phyloP scores from a whole-genome alignment of 2,888 invertebrate species.

The Ichneumoninae sp. region DNA sequence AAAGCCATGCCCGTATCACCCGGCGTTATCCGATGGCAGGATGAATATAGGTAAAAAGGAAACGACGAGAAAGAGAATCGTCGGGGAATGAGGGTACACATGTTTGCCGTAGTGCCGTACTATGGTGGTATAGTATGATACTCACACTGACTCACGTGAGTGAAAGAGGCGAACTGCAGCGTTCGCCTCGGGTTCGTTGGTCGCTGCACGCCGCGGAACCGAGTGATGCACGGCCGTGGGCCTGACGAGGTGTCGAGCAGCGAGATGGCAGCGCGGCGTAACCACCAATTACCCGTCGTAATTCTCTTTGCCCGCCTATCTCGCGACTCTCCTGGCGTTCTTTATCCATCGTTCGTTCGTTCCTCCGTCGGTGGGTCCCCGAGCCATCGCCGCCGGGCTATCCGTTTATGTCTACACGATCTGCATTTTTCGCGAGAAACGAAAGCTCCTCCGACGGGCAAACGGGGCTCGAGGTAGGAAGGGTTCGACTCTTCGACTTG shows the following conservation, averaged over 20 bases:
- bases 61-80: conserved; percentile 35
- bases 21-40: not conserved
- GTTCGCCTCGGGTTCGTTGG: conserved; percentile 33
- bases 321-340: conserved; percentile 31
- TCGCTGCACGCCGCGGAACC: conserved; percentile 52
- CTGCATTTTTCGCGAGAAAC: conserved; percentile 62
- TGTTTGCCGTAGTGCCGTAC: not conserved
- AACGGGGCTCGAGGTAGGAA: not conserved
- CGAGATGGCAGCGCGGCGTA: conserved; percentile 68
- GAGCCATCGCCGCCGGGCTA: conserved; percentile 33
- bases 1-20: too few species aligned
- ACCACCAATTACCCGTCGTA: conserved; percentile 73
- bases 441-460: not conserved
- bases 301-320: conserved; percentile 64
- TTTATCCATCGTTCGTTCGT: conserved; percentile 16
- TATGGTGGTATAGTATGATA: conserved; percentile 1
- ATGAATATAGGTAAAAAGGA: conserved; percentile 29
- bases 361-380: conserved; percentile 15
- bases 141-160: conserved; percentile 37
- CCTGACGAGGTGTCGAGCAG: conserved; percentile 74
- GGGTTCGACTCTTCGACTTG: not conserved
- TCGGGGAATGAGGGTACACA: conserved; percentile 2
- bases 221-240: conserved; percentile 69
- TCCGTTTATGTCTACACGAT: conserved; percentile 68
- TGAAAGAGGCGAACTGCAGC: conserved; percentile 55